Evolutionary conservation across 2,888 invertebrate species (phyloP), one percentile per base, ranked within the genome.

Genomic region (Drosophila monieri): DNA sequence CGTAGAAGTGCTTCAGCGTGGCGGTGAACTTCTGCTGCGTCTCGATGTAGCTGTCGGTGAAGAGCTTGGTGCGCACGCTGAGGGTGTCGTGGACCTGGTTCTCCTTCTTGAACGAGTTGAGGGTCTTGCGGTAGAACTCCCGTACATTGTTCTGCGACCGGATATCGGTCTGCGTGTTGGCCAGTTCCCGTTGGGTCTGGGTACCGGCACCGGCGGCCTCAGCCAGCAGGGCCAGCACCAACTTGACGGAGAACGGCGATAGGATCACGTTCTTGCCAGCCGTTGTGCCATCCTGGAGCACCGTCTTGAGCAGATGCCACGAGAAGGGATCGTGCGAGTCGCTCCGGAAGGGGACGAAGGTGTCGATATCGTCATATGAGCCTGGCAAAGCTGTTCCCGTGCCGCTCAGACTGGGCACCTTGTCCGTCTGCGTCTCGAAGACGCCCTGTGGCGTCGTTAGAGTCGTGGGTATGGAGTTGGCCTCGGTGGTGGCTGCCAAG

Each of bases 191-290:
- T 59, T 88, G 88, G 32, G 77, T 90, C 27, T 68, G 69, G 3
- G 91, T 88, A 15, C 88, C 80, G 3, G 66, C 70, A 32, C 93
- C 93, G 0, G 96, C 94, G 0, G 95, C 96, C 90, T 96, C 96
- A 39, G 94, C 94, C 1, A 97, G 92, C 77, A 96, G 93, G 0
- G 95, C 94, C 69, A 97, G 89, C 0, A 95, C 94, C 73, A 96
- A 86, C 91, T 96, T 96, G 46, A 96, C 90, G 2, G 96, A 96
- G 70, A 96, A 92, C 0, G 97, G 96, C 0, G 96, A 97, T 47
- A 96, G 87, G 21, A 96, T 91, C 56, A 95, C 92, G 91, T 96
- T 93, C 4, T 78, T 64, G 3, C 43, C 43, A 0, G 64, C 59
- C 0, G 70, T 60, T 6, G 76, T 60, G 9, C 89, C 88, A 27